Evolutionary conservation across 2,888 invertebrate genomes (phyloP), one percentile per base, ranked within the genome.

Genomic region (Polydrusus tereticollis): DNA sequence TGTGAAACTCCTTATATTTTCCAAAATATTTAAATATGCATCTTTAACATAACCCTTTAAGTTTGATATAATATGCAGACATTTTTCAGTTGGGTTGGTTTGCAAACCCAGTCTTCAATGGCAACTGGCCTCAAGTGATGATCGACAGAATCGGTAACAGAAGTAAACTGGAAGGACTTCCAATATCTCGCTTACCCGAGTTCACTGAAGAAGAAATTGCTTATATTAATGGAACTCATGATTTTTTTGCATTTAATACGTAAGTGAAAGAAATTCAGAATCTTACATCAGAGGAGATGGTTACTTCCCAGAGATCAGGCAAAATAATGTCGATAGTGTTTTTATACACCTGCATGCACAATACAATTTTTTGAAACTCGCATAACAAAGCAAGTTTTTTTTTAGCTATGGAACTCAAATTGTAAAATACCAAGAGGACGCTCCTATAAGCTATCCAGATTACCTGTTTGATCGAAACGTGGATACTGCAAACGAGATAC

Each of bases 171-270:
- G 90, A 92, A 82, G 89, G 90, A 5, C 91, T 87, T 75, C 78
- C 84, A 0, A 84, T 87, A 12, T 91, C 92, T 0, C 88, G 92
- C 8, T 85, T 93, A 3, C 92, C 92, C 0, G 80, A 80, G 69
- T 90, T 92, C 78, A 90, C 89, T 0, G 23, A 79, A 0, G 86
- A 89, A 21, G 92, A 93, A 86, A 86, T 92, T 3, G 81, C 85
- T 5, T 85, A 86, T 64, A 89, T 94, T 26, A 85, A 84, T 21
- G 90, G 88, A 0, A 90, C 93, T 0, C 87, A 87, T 0, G 94
- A 95, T 81, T 93, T 91, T 83, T 86, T 94, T 65, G 94, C 93
- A 0, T 82, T 94, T 7, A 95, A 95, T 81, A 89, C 91, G 70
- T 95, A 95, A 80, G 91, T 38, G 5, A 5, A 26, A 5, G 7